These are phyloP conservation scores for Centropus bengalensis DNA, from an alignment of 2,113 vertebrate species.

Conservation along the genomic window DNA sequence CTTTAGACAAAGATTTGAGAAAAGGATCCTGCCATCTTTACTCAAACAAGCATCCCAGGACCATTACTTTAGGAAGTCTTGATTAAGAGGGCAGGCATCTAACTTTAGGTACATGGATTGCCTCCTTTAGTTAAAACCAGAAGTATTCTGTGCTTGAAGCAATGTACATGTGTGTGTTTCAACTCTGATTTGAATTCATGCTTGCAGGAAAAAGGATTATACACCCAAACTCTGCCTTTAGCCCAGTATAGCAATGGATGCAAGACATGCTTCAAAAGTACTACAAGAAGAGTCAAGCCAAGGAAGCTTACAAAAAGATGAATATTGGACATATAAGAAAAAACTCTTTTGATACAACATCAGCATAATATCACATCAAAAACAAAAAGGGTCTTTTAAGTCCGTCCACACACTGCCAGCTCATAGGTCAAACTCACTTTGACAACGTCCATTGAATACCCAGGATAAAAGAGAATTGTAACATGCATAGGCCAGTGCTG, in stretches of 20 bases:
- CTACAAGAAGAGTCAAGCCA: background rate
- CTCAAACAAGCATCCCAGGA: background rate
- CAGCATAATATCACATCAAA: background rate
- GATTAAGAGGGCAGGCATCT: background rate
- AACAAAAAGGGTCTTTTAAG: background rate
- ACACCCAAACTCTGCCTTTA: background rate
- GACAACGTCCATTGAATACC: background rate
- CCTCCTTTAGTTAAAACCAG: background rate
- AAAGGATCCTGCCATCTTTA: background rate
- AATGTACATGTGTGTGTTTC: background rate
- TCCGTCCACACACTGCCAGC: too few relatives aligned
- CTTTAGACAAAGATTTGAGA: background rate
- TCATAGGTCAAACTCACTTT: background rate
- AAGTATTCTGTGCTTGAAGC: background rate
- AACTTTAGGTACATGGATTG: background rate
- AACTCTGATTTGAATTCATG: background rate
- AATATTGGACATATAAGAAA: background rate
- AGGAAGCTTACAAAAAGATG: background rate
- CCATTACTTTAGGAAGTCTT: background rate
- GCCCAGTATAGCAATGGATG: accelerated
- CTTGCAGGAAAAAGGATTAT: background rate
- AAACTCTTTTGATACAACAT: background rate
- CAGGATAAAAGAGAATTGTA: background rate
- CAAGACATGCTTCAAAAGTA: background rate
- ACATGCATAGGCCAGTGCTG: background rate